A percentile compares a stretch with the other conserved stretches of the same genome.
These are phyloP conservation scores for Pseudococcus viburni DNA, from an alignment of 2,888 invertebrate genomes.

Conservation along the genomic window DNA sequence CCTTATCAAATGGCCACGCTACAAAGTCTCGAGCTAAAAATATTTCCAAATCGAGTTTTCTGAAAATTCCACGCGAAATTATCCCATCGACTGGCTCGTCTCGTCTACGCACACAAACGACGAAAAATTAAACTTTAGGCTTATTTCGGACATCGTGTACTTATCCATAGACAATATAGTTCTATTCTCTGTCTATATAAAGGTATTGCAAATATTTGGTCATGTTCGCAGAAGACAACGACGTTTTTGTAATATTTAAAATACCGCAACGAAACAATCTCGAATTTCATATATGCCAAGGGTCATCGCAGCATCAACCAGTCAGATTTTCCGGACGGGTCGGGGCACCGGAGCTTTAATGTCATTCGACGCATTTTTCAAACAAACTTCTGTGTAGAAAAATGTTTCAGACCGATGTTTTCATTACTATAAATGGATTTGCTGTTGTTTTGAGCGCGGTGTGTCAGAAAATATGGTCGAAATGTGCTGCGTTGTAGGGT, in stretches of 20 bases:
- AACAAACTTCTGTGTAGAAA: not conserved
- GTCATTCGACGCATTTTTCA: not conserved
- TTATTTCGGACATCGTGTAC: not conserved
- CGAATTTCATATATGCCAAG: not conserved
- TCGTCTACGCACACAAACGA: not conserved
- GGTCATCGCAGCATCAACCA: not conserved
- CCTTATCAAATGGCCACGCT: not conserved
- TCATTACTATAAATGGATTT: slow-evolving; percentile 28
- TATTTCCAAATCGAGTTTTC: slow-evolving; percentile 13
- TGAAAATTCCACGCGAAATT: slow-evolving; percentile 4
- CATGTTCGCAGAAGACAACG: not conserved
- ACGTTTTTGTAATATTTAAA: slow-evolving; percentile 46
- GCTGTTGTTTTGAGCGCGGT: not conserved
- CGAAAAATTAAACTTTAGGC: slow-evolving; percentile 11
- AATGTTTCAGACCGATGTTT: not conserved
- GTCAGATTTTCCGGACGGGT: not conserved
- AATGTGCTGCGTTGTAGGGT: not conserved
- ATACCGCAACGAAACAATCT: slow-evolving; percentile 24
- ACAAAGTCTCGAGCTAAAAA: slow-evolving; percentile 5
- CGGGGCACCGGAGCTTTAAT: not conserved
- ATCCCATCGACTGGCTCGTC: not conserved
- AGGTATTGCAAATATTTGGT: slow-evolving; percentile 33
- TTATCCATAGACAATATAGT: not conserved
- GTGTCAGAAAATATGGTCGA: slow-evolving; percentile 12
- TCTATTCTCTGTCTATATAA: slow-evolving; percentile 2